Conservation (phyloP, 1,140 invertebrate species). For the Brachionus plicatilis region DNA sequence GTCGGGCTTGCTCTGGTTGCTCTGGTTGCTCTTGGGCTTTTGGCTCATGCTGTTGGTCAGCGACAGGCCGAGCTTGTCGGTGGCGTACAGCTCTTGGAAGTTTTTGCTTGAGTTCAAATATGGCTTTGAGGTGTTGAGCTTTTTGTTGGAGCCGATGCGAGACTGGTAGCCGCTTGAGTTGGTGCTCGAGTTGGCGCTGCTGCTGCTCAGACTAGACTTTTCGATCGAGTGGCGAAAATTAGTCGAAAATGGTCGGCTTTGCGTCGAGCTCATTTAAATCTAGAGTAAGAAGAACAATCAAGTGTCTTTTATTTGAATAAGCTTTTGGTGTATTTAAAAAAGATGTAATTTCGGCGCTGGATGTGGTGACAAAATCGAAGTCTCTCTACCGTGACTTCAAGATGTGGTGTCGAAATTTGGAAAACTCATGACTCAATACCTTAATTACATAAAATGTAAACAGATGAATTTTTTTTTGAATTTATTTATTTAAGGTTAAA, state of each 20-base stretch:
- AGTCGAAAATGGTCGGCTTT: slow-evolving; percentile 18
- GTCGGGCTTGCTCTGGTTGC: neutral
- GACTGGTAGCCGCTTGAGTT: neutral
- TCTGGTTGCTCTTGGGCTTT: neutral
- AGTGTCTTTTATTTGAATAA: neutral
- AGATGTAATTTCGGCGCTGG: neutral
- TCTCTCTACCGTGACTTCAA: neutral
- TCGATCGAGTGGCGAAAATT: slow-evolving; percentile 30
- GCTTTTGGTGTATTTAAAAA: neutral
- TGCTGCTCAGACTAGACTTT: neutral
- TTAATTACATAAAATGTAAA: neutral
- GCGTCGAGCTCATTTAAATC: neutral
- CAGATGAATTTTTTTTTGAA: neutral
- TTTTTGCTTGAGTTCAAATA: slow-evolving; percentile 18
- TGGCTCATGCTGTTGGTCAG: neutral
- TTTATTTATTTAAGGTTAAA: neutral
- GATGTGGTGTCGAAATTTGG: neutral
- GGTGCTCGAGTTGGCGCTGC: neutral
- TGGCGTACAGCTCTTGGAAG: neutral
- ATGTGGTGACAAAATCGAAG: neutral
- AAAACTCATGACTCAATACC: neutral
- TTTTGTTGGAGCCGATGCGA: slow-evolving; percentile 25
- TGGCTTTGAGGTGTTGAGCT: neutral
- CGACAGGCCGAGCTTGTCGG: neutral
- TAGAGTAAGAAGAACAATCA: neutral